A percentile compares a stretch with the other conserved stretches of the same genome.
phyloP scores from a whole-genome alignment of 2,888 invertebrate species.

The Holacanthella duospinosa region DNA sequence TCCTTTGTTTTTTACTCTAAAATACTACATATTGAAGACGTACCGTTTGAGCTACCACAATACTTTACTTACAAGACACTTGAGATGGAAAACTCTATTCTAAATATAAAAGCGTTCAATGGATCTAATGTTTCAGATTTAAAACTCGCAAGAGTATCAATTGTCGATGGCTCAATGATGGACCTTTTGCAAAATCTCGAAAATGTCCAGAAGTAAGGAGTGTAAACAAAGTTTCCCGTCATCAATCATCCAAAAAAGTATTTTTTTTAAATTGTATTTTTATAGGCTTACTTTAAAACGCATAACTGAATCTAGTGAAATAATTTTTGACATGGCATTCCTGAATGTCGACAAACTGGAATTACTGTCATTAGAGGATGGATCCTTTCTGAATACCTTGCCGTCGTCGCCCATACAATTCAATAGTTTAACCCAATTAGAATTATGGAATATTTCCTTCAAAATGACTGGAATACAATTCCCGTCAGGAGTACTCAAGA shows the following conservation, averaged over 20 bases:
- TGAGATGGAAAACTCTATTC: not conserved
- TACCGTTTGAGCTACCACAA: not conserved
- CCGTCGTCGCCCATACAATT: no score
- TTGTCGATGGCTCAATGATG: not conserved
- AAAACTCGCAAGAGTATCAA: not conserved
- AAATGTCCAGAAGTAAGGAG: not conserved
- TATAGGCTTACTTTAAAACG: not conserved
- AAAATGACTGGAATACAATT: no score
- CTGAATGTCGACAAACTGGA: not conserved
- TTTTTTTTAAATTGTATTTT: not conserved
- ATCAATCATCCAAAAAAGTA: not conserved
- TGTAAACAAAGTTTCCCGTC: not conserved
- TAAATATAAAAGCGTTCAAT: not conserved
- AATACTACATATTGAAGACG: not conserved
- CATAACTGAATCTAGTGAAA: not conserved
- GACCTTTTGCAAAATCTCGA: not conserved
- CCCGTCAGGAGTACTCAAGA: no score
- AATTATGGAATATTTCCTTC: no score
- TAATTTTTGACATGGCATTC: not conserved
- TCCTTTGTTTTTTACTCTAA: not conserved
- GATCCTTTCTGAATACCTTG: no score
- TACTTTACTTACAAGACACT: not conserved
- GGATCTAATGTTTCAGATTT: not conserved
- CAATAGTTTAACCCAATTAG: no score
- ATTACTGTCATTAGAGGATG: not conserved